These are phyloP conservation scores for Maconellicoccus hirsutus DNA, from an alignment of 1,140 invertebrate genomes.

Conservation along the genomic window DNA sequence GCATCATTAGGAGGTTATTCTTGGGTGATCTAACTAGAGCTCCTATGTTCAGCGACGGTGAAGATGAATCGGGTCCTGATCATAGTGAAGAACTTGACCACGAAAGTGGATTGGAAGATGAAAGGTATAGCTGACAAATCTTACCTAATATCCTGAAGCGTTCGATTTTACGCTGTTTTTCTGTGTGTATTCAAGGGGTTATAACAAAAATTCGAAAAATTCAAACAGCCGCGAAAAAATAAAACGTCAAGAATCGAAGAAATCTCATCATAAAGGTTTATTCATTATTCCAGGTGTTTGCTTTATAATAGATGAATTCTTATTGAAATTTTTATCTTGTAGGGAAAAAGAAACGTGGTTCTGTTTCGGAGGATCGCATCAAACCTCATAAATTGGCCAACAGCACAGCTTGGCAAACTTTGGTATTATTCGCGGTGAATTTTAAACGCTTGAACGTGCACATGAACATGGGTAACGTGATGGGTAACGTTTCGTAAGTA, in stretches of 20 bases:
- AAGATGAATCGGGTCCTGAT: slow-evolving; percentile 28
- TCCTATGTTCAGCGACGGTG: slow-evolving; percentile 26
- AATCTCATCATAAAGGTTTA: slow-evolving; percentile 7
- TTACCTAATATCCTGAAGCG: neutral
- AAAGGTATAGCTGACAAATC: neutral
- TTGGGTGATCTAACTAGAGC: slow-evolving; percentile 56
- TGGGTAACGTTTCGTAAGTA: slow-evolving; percentile 74
- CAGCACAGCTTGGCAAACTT: slow-evolving; percentile 73
- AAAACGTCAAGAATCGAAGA: slow-evolving; percentile 17
- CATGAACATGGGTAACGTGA: slow-evolving; percentile 98
- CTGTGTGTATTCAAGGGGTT: neutral
- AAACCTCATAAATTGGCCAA: slow-evolving; percentile 23
- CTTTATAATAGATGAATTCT: neutral
- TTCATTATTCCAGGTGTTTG: neutral
- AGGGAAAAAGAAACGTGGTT: neutral
- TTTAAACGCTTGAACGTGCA: slow-evolving; percentile 89
- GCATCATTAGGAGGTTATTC: slow-evolving; percentile 83
- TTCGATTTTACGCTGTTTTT: neutral
- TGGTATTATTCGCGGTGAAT: slow-evolving; percentile 90
- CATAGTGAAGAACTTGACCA: slow-evolving; percentile 23
- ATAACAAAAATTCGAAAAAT: slow-evolving; percentile 6
- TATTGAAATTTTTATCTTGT: neutral
- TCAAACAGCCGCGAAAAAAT: neutral
- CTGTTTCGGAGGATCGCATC: slow-evolving; percentile 21
- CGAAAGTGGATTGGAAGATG: neutral